Evolutionary conservation across 2,888 invertebrate species (phyloP).

Genomic region (Melanophora roralis): DNA sequence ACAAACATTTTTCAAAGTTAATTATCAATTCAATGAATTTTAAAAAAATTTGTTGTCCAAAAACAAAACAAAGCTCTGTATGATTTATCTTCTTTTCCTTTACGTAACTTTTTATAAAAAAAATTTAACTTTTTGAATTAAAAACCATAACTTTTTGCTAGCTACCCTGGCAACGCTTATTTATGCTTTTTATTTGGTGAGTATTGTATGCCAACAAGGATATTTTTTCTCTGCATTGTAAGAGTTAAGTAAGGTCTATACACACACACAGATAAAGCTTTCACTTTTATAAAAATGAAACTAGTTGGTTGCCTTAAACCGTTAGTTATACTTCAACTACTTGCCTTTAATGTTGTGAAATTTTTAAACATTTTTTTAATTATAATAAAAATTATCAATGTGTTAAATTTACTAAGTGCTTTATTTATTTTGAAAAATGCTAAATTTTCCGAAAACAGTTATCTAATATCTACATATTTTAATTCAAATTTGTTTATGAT

Average conservation of each 20-base stretch:
- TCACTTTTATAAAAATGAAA: conserved; percentile 1
- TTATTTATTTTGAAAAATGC: neutral
- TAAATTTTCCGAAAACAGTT: neutral
- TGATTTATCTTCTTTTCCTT: too few species aligned
- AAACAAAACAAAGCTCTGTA: too few species aligned
- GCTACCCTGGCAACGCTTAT: too few species aligned
- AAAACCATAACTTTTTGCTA: too few species aligned
- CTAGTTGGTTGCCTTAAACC: neutral
- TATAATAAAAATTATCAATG: conserved; percentile 1
- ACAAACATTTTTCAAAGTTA: too few species aligned
- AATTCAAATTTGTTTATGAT: too few species aligned
- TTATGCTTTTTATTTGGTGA: too few species aligned
- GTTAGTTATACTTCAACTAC: conserved; percentile 47
- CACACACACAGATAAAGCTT: neutral
- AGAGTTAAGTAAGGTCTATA: conserved; percentile 8
- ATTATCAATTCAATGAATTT: too few species aligned
- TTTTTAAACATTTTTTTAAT: conserved; percentile 4
- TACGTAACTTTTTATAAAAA: too few species aligned
- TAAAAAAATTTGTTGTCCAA: too few species aligned
- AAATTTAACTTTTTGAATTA: too few species aligned
- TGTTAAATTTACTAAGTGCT: neutral
- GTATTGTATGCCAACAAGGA: conserved; percentile 41
- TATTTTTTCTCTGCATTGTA: conserved; percentile 15
- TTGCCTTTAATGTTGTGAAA: conserved; percentile 50
- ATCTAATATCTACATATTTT: too few species aligned